These are phyloP conservation scores for Habrosyne pyritoides DNA, from an alignment of 2,888 invertebrate species.

Conservation along the genomic window DNA sequence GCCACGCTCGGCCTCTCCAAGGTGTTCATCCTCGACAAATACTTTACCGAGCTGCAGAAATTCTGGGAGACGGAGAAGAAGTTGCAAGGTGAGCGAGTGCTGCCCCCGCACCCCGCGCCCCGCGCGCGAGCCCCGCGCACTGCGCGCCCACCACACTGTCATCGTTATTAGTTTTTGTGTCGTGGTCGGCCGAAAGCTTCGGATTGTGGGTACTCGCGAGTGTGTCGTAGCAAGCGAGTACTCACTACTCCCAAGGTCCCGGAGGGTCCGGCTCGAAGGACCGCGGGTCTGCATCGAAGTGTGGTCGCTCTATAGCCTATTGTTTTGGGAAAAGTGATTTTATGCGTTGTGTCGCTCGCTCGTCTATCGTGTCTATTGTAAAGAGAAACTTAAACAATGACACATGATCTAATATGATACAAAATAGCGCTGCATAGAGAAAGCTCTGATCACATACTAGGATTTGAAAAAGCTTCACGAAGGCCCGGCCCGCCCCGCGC, in stretches of 20 bases:
- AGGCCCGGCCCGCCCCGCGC: background rate
- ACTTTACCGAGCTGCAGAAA: slow-evolving; percentile 97
- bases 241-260: slow-evolving; percentile 26
- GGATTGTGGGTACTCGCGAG: slow-evolving; percentile 27
- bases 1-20: slow-evolving; percentile 98
- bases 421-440: no score
- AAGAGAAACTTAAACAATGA: no score
- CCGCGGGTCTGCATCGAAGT: background rate
- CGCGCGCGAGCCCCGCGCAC: background rate
- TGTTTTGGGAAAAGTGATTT: background rate
- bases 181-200: slow-evolving; percentile 51
- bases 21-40: slow-evolving; percentile 98
- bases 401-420: no score
- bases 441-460: background rate
- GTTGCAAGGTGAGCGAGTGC: slow-evolving; percentile 91
- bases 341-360: background rate
- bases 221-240: slow-evolving; percentile 22
- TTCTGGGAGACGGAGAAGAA: slow-evolving; percentile 98
- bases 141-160: slow-evolving; percentile 21
- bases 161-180: slow-evolving; percentile 46
- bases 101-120: slow-evolving; percentile 17
- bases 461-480: background rate
- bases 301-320: background rate
- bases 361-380: no score
- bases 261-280: slow-evolving; percentile 16